Conservation (phyloP, 2,113 vertebrate species). For the Pelodiscus sinensis region DNA sequence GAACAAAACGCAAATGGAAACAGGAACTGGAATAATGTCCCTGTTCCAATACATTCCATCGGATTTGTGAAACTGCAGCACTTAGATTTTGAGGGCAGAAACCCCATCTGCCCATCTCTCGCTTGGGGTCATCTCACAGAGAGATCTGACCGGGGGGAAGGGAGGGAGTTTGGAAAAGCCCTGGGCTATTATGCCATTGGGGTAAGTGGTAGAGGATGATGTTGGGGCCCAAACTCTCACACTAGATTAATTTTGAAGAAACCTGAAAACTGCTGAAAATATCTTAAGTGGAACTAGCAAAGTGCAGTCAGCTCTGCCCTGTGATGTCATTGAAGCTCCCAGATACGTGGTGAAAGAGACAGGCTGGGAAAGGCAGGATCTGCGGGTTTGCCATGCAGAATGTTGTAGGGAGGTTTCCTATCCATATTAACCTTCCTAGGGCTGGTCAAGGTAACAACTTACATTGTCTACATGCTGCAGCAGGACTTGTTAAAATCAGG, state of each 20-base stretch:
- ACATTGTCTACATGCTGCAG: no score
- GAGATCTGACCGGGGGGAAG: no score
- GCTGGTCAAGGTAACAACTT: background rate
- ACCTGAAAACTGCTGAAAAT: background rate
- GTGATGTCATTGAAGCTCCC: background rate
- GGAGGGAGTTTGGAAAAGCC: background rate
- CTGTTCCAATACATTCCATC: background rate
- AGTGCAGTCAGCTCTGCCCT: background rate
- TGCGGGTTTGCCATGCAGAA: background rate
- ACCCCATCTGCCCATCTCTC: background rate
- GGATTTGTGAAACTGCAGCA: background rate
- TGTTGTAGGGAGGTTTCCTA: background rate
- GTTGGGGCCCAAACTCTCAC: background rate
- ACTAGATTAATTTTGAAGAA: background rate
- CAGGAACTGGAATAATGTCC: background rate
- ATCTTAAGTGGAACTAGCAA: background rate
- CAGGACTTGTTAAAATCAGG: no score
- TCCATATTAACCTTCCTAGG: background rate
- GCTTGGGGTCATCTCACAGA: no score
- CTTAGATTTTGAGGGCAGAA: background rate
- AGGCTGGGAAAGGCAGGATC: background rate
- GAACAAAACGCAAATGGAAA: background rate
- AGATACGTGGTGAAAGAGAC: background rate
- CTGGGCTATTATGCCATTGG: background rate
- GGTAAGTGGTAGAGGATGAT: background rate